Conservation (phyloP, 2,113 vertebrate species). For the Spermophilus dauricus region DNA sequence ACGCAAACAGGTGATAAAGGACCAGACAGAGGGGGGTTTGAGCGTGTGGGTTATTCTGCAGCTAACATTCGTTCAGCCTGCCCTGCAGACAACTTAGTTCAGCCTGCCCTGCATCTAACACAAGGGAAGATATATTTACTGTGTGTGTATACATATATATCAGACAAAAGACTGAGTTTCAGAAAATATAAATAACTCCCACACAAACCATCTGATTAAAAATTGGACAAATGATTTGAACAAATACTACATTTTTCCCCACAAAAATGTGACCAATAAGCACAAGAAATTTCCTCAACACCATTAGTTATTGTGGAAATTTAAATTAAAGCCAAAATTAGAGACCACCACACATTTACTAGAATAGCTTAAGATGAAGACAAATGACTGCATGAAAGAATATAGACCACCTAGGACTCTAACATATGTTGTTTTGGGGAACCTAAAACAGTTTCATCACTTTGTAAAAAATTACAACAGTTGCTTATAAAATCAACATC, state of each 20-base stretch:
- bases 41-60: too few species aligned
- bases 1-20: too few species aligned
- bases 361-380: not conserved
- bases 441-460: not conserved
- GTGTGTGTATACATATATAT: not conserved
- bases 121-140: too few species aligned
- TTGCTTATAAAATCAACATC: not conserved
- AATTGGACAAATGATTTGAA: too few species aligned
- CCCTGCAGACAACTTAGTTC: too few species aligned
- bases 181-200: too few species aligned
- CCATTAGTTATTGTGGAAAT: not conserved
- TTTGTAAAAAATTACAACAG: not conserved
- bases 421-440: not conserved
- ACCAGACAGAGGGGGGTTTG: too few species aligned
- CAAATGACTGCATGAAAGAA: not conserved
- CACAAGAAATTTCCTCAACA: not conserved
- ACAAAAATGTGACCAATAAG: not conserved
- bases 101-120: too few species aligned
- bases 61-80: too few species aligned
- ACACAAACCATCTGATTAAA: not conserved
- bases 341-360: not conserved
- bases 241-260: too few species aligned
- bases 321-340: not conserved
- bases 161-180: too few species aligned
- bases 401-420: not conserved